Evolutionary conservation across 1,140 invertebrate genomes (phyloP), one percentile per base, ranked within the genome.

Genomic region (Ceratoteleas bidentatus): DNA sequence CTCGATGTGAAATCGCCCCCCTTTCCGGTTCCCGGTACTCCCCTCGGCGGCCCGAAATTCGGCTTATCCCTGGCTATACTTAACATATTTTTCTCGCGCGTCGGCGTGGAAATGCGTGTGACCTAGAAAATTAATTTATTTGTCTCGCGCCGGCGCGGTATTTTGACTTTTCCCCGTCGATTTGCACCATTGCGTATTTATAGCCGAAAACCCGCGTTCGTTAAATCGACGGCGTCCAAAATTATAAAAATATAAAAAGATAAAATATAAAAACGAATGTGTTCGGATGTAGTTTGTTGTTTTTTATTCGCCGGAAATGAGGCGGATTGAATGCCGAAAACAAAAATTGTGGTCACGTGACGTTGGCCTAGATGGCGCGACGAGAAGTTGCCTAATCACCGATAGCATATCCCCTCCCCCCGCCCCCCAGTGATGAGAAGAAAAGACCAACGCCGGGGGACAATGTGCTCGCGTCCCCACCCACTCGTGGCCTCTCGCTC

Each of bases 401-500:
- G n/a, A n/a, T n/a, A n/a, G n/a, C n/a, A n/a, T n/a, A n/a, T n/a
- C 24, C 24, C 24, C 24, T 4, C 24, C 24, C 24, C 24, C 24
- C 24, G 1, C 24, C 24, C 24, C 24, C 24, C 1, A 24, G 24
- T 4, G 47, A 66, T 50, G 52, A 40, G 54, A 61, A 6, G 15
- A 40, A 66, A 49, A 47, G 62, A 76, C 56, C 58, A 36, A 56
- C 52, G 70, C 32, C 54, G 16, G 34, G 57, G 54, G n/a, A 80
- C 56, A 56, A 69, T 62, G 64, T 65, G 49, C 69, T n/a, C 64
- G 62, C 52, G 70, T 70, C 64, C 60, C 65, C 57, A 70, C 75
- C 53, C 75, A 74, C 77, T 24, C 24, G 70, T 74, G 74, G 61
- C 77, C 69, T 62, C 70, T 74, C 69, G 56, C 76, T 73, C 66